Evolutionary conservation across 1,140 invertebrate genomes (phyloP), one percentile per base, ranked within the genome.

Genomic region (Callitettix versicolor): DNA sequence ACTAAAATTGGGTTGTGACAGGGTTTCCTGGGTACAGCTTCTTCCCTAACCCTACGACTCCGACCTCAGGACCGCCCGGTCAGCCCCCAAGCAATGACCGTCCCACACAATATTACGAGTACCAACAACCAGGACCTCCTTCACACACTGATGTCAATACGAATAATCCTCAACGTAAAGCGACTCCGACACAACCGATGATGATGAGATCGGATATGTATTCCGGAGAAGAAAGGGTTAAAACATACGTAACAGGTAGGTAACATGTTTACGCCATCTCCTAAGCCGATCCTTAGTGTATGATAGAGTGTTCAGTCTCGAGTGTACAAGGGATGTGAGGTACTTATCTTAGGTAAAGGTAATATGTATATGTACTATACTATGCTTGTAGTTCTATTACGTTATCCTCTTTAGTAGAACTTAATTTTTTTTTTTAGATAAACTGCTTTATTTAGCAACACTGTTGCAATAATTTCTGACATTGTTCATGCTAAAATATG

Each of bases 1-100:
- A 4, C 12, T 38, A 36, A 21, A 51, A 26, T 33, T 51, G 30
- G 48, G 48, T 51, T 51, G 57, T 57, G 58, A 20, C 60, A 68
- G 67, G 68, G 36, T 70, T 68, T 59, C 66, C 69, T 36, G 66
- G 67, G 56, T 70, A 68, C 60, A 64, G 65, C 57, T 69, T 67
- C 62, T 67, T 68, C 58, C 67, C 68, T 38, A 59, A 63, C 30
- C 65, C 68, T 48, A 57, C 64, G 38, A 61, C 63, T 53, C 60
- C 63, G 49, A 58, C 58, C 36, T 56, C 61, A 17, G 57, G 55
- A 33, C 58, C 62, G 36, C 62, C 63, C 34, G 59, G 36, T 58
- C 36, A 64, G 57, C 56, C 59, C 64, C 20, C 61, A 63, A 41
- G 57, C 56, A 30, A 56, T 50, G 22, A 57, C 26, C 34, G 14